Base-by-base conservation (phyloP, 2,797 vertebrate species). In the Lacerta bilineata region DNA sequence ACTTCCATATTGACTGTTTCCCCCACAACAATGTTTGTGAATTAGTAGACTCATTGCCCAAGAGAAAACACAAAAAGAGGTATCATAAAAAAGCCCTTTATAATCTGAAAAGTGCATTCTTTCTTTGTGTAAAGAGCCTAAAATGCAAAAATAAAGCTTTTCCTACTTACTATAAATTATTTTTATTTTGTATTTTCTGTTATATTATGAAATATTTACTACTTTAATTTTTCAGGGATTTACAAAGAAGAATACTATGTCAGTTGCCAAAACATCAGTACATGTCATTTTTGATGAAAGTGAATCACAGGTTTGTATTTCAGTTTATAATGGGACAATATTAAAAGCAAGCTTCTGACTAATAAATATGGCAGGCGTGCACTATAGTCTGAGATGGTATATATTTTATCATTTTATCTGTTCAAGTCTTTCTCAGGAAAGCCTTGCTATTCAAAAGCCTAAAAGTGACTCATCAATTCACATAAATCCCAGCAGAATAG, bases 251-350 rank as follows among this genome's bases (percentile, higher is more conserved):
- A 96, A 91, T 27, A 91, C 95, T 80, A 91, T 95, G 91, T 99
- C 98, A 77, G 93, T 98, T 86, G 97, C 96, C 77, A 98, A 98
- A 96, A 98, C 97, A 88, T 91, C 95, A 15, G 96, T 98, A 23
- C 98, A 98, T 88, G 90, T 98, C 50, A 64, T 97, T 87, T 97
- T 98, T 96, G 98, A 98, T 94, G 97, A 98, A 91, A 97, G 94
- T 77, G 96, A 95, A 93, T 98, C 98, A 84, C 98, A 99, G 98
- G 99, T 99, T 97, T 95, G 90, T 74, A 41, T 59, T 90, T 91
- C 23, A 88, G 3, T 92, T 81, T 80, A 64, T 25, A 9, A 8
- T 23, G 15, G 74, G 71, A 36, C 2, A 43, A 17, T 76, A 76
- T 72, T 25, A 75, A 55, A n/a, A 50, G 25, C 20, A 69, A 36